Evolutionary conservation across 1,140 invertebrate genomes (phyloP).

Genomic region (Dendroctonus ponderosae): DNA sequence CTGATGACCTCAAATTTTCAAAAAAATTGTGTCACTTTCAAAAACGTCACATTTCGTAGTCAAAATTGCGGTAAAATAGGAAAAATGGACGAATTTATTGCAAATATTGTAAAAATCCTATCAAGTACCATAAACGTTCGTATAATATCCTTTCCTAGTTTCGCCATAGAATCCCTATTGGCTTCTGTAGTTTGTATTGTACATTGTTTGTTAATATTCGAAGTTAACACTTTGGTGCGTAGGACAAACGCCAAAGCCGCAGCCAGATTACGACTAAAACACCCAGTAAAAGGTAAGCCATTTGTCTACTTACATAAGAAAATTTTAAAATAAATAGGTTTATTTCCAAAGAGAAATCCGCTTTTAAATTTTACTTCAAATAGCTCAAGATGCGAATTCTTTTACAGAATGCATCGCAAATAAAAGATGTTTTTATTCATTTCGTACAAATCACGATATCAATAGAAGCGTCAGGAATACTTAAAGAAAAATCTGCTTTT

Average conservation of each 20-base stretch:
- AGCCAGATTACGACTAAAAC: conserved; percentile 27
- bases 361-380: no score
- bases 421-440: neutral
- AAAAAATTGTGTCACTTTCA: neutral
- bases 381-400: no score
- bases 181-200: conserved; percentile 32
- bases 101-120: conserved; percentile 32
- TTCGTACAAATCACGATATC: neutral
- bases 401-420: neutral
- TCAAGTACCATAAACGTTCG: conserved; percentile 33
- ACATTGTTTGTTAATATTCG: conserved; percentile 34
- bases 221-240: conserved; percentile 35
- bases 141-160: conserved; percentile 35
- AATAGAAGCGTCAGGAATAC: no score
- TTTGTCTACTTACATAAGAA: neutral
- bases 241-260: conserved; percentile 33
- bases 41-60: conserved; percentile 5
- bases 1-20: no score
- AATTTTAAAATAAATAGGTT: no score
- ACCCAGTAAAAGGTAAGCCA: conserved; percentile 31
- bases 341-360: no score
- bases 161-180: conserved; percentile 36
- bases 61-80: conserved; percentile 30
- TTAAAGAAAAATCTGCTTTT: neutral
- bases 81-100: conserved; percentile 37